These are phyloP conservation scores for Calcarius lapponicus DNA, from an alignment of 2,797 vertebrate genomes.

Conservation along the genomic window DNA sequence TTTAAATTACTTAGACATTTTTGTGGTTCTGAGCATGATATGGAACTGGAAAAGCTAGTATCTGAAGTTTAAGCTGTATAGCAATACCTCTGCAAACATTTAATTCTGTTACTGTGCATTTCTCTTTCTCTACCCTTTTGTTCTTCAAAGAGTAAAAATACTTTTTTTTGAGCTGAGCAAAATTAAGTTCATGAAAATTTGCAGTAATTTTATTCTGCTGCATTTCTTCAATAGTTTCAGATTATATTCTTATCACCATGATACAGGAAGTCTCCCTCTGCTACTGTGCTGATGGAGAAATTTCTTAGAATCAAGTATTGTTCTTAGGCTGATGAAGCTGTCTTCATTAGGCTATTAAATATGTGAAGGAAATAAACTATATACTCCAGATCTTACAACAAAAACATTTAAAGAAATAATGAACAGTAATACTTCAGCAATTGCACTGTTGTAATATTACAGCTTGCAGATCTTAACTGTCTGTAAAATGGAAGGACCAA, in stretches of 20 bases:
- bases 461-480: background rate
- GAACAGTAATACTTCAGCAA: background rate
- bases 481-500: background rate
- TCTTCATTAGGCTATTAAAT: background rate
- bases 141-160: background rate
- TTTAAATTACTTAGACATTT: background rate
- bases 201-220: background rate
- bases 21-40: background rate
- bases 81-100: background rate
- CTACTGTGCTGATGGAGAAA: background rate
- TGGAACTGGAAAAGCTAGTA: background rate
- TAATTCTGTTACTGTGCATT: background rate
- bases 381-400: background rate
- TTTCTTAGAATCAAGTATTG: background rate
- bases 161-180: background rate
- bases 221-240: background rate
- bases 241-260: background rate
- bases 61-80: background rate
- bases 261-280: background rate
- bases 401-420: background rate
- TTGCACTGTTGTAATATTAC: background rate
- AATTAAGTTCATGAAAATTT: background rate
- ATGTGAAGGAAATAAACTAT: background rate
- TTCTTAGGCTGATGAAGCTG: background rate
- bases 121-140: background rate